Evolutionary conservation across 2,888 invertebrate species (phyloP).

Genomic region (Heteropelma amictum): DNA sequence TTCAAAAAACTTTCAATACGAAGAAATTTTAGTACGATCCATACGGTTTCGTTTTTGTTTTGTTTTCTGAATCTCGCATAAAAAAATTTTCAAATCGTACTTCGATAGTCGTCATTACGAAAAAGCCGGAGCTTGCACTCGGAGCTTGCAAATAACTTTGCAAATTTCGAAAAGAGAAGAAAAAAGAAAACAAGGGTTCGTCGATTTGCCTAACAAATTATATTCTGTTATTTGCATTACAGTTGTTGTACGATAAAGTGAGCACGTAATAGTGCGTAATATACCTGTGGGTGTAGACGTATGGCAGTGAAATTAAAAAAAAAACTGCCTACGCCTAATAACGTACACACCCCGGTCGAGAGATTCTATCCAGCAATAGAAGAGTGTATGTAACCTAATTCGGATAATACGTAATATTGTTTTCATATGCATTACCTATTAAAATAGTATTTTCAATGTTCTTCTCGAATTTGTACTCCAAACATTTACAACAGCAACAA

Average conservation of each 20-base stretch:
- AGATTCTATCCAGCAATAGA: slow-evolving; percentile 77
- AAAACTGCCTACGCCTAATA: slow-evolving; percentile 71
- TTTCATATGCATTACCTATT: slow-evolving; percentile 59
- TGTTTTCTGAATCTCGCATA: no score
- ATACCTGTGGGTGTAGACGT: slow-evolving; percentile 69
- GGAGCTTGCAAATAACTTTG: no score
- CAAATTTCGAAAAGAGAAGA: not conserved
- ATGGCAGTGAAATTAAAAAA: slow-evolving; percentile 74
- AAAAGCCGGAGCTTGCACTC: slow-evolving; percentile 5
- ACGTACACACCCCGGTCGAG: slow-evolving; percentile 72
- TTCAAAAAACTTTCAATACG: no score
- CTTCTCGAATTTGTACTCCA: slow-evolving; percentile 16
- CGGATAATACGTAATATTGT: slow-evolving; percentile 76
- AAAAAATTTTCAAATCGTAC: no score
- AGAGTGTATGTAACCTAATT: slow-evolving; percentile 77
- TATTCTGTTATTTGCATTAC: slow-evolving; percentile 77
- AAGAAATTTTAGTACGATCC: no score
- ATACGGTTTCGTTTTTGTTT: no score
- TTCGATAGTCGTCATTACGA: no score
- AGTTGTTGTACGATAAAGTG: slow-evolving; percentile 74
- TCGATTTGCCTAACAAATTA: slow-evolving; percentile 74
- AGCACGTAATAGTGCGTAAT: slow-evolving; percentile 72
- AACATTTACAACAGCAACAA: slow-evolving; percentile 9
- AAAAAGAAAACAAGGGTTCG: slow-evolving; percentile 61
- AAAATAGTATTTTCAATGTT: not conserved